Percentiles rank a stretch among this genome's conserved stretches.
phyloP scores from a whole-genome alignment of 2,888 invertebrate genomes.

The Portevinia maculata region DNA sequence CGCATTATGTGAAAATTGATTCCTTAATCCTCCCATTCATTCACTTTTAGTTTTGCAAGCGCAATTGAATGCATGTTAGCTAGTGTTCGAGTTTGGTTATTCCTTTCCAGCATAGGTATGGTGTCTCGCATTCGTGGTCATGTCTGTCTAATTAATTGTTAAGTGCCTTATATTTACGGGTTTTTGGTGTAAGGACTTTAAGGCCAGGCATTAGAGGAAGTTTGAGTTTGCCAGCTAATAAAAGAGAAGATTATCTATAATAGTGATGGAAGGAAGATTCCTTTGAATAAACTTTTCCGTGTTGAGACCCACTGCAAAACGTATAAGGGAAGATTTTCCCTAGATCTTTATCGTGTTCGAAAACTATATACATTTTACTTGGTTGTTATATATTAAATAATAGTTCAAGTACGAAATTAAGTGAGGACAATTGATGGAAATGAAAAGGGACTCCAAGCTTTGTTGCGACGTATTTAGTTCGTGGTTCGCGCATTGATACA shows the following conservation, averaged over 20 bases:
- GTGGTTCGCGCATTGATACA: no score
- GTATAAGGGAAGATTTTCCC: not conserved
- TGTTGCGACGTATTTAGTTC: no score
- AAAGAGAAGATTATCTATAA: not conserved
- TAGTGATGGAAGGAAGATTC: not conserved
- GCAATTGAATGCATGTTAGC: slow-evolving; percentile 47
- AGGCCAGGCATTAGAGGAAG: slow-evolving; percentile 1
- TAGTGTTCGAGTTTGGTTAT: slow-evolving; percentile 44
- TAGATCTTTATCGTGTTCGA: no score
- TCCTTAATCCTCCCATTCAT: slow-evolving; percentile 54
- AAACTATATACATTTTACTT: no score
- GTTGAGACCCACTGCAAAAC: not conserved
- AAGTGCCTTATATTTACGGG: slow-evolving; percentile 46
- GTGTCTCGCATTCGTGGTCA: slow-evolving; percentile 36
- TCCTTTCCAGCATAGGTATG: slow-evolving; percentile 3
- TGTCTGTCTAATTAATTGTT: slow-evolving; percentile 60
- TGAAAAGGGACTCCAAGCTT: no score
- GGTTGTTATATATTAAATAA: no score
- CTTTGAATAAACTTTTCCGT: not conserved
- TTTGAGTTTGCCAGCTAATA: not conserved
- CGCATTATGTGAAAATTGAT: slow-evolving; percentile 71
- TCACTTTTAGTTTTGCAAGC: slow-evolving; percentile 28
- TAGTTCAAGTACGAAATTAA: no score
- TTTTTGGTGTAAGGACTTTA: slow-evolving; percentile 45
- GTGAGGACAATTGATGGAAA: no score